These are phyloP conservation scores for Talpa occidentalis DNA, from an alignment of 2,113 vertebrate species.

Conservation along the genomic window DNA sequence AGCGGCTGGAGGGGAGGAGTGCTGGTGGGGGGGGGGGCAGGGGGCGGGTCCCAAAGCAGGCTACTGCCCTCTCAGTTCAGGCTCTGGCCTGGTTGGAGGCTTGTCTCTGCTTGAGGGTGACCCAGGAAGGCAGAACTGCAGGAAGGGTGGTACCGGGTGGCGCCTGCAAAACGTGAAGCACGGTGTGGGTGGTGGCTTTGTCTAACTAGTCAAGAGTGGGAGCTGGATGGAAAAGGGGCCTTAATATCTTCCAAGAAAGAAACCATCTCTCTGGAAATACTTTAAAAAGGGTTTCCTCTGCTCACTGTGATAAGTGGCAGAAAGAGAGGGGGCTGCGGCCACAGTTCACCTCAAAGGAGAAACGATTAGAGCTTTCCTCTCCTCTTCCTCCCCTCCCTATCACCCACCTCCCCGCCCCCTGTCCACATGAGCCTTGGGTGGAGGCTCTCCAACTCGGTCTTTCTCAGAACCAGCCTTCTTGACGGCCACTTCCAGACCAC, in stretches of 20 bases:
- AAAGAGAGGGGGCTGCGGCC: not conserved
- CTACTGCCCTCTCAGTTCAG: slow-evolving; percentile 48
- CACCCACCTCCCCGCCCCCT: slow-evolving; percentile 57
- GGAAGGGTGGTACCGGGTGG: slow-evolving; percentile 68
- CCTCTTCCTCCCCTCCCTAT: not conserved
- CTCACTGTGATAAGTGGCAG: not conserved
- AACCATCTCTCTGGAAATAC: slow-evolving; percentile 11
- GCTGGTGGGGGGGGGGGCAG: no score
- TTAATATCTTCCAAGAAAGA: slow-evolving; percentile 21
- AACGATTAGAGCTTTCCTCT: slow-evolving; percentile 55
- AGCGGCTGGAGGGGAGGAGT: slow-evolving; percentile 48
- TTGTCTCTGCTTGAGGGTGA: not conserved
- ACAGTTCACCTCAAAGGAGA: slow-evolving; percentile 45
- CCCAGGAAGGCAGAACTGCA: slow-evolving; percentile 57
- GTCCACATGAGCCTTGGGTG: slow-evolving; percentile 10
- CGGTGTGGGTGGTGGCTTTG: slow-evolving; percentile 73
- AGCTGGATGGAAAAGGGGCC: not conserved
- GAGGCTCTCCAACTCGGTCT: not conserved
- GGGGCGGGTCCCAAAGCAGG: slow-evolving; percentile 69
- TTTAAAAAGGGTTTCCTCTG: slow-evolving; percentile 17
- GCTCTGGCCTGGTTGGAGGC: slow-evolving; percentile 1
- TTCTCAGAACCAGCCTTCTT: not conserved
- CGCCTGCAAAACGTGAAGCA: slow-evolving; percentile 61
- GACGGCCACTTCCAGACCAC: not conserved
- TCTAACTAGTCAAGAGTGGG: slow-evolving; percentile 67